Conservation (phyloP, 2,113 vertebrate genomes). For the Salvelinus namaycush region DNA sequence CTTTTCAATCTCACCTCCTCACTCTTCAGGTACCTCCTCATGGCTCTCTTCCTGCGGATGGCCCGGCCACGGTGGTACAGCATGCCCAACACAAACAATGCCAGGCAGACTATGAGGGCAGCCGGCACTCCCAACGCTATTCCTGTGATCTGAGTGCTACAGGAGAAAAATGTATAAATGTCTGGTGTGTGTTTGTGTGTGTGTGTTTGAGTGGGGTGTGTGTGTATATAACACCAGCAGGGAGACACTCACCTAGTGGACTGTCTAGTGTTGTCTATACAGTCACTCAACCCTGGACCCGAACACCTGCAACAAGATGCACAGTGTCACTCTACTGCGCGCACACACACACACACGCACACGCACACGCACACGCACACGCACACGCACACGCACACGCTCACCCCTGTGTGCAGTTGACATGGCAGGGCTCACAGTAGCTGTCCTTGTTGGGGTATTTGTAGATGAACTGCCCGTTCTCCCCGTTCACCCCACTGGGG, state of each 20-base stretch:
- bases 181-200: no score
- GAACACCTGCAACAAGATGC: slow-evolving; percentile 75
- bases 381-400: slow-evolving; percentile 52
- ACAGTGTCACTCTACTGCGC: background rate
- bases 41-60: slow-evolving; percentile 90
- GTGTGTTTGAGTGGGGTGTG: background rate
- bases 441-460: slow-evolving; percentile 82
- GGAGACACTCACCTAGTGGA: slow-evolving; percentile 66
- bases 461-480: slow-evolving; percentile 83
- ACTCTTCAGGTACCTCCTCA: slow-evolving; percentile 91
- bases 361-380: slow-evolving; percentile 54
- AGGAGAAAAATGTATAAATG: slow-evolving; percentile 6
- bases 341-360: background rate
- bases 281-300: slow-evolving; percentile 79
- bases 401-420: slow-evolving; percentile 89
- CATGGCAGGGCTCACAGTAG: slow-evolving; percentile 88
- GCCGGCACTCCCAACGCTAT: slow-evolving; percentile 80
- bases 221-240: slow-evolving; percentile 49
- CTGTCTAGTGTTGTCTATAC: slow-evolving; percentile 62
- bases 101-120: slow-evolving; percentile 77
- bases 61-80: slow-evolving; percentile 86
- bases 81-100: slow-evolving; percentile 76
- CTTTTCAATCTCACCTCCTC: slow-evolving; percentile 78
- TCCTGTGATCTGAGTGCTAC: slow-evolving; percentile 79
- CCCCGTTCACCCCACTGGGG: slow-evolving; percentile 84